Base-by-base conservation (phyloP, 2,888 invertebrate genomes). In the Hypomecis atomaria region DNA sequence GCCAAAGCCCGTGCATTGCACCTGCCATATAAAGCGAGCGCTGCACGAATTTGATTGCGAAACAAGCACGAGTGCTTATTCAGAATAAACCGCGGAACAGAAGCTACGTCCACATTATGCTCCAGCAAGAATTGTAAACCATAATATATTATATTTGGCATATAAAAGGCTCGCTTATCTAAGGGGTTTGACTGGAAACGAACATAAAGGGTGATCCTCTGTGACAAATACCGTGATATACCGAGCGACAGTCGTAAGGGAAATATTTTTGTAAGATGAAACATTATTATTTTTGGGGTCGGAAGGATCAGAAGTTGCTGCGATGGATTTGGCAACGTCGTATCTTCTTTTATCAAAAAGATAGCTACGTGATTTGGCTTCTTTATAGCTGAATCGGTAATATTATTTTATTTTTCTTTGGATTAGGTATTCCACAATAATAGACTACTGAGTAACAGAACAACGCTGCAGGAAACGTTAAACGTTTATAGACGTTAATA, bases 261-360 rank as follows among this genome's bases (percentile, higher is more conserved):
- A 92, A 92, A 92, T 92, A 92, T 92, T 92, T 92, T 92, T 90
- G 91, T 92, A 92, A 92, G 90, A 92, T 92, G 92, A 92, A 92
- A 92, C 92, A 91, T 92, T 92, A 92, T 92, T 92, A 92, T 92
- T 92, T 92, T 87, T 90, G 86, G 92, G 92, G 90, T 85, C 82
- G 85, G 77, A 79, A 85, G 87, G 88, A 90, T 91, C 92, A 90
- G 82, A 84, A 87, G 88, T 86, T 83, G 81, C 81, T 84, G 81
- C 86, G 82, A 87, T 83, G 87, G 90, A 87, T 90, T 90, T 89
- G 86, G 82, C 81, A 81, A 85, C 81, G 82, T 82, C 53, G 56
- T 45, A 40, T 64, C 65, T 65, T 67, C 56, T 65, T 62, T 63
- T 72, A 49, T 66, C 58, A 61, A 59, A 61, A 10, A 45, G 56